Conservation (phyloP, 1,140 invertebrate species). For the Zeugodacus cucurbitae region DNA sequence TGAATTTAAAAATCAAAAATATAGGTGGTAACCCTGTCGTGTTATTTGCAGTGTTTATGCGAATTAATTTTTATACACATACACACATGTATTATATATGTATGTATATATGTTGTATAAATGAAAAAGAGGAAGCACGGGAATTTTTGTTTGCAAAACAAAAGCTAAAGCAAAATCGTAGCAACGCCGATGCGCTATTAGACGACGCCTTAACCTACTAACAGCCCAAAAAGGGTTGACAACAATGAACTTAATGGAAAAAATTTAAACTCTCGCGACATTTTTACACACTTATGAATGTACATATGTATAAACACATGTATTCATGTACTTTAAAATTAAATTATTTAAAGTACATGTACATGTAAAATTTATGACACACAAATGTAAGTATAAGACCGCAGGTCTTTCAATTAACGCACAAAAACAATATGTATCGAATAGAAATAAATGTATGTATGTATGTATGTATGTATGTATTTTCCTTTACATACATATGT, state of each 20-base stretch:
- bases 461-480: no score
- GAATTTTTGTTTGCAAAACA: neutral
- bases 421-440: neutral
- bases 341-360: no score
- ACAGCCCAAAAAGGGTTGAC: neutral
- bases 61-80: neutral
- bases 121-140: neutral
- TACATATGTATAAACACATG: neutral
- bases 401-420: no score
- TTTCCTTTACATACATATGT: neutral
- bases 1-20: no score
- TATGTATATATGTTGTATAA: neutral
- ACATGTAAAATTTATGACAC: no score
- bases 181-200: neutral
- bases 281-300: no score
- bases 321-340: neutral
- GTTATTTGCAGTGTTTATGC: neutral
- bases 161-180: neutral
- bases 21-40: neutral
- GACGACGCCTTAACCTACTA: neutral
- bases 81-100: neutral
- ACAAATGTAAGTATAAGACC: no score
- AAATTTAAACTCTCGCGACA: neutral
- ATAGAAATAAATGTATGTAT: no score
- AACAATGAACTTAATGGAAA: neutral